Evolutionary conservation across 2,113 vertebrate species (phyloP).

Genomic region (Nerophis ophidion): DNA sequence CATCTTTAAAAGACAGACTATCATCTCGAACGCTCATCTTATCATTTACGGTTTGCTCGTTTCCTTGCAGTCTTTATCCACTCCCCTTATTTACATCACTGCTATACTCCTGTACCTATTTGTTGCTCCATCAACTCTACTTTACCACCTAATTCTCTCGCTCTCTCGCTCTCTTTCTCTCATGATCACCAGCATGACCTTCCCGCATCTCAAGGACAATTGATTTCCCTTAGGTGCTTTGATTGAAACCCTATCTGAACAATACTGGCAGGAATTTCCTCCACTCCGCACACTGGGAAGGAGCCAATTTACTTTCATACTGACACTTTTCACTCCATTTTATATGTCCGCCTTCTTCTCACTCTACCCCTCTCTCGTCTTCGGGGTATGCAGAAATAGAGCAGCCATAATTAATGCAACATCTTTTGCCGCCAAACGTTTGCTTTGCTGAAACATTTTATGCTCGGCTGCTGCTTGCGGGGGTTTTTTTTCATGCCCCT

Average conservation of each 20-base stretch:
- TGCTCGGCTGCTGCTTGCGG: conserved; percentile 35
- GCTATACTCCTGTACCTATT: background rate
- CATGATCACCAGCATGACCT: conserved; percentile 46
- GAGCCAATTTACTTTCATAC: conserved; percentile 57
- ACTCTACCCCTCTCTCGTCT: conserved; percentile 1
- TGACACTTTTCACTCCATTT: conserved; percentile 56
- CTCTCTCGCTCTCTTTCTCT: background rate
- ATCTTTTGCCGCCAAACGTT: conserved; percentile 43
- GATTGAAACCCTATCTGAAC: conserved; percentile 66
- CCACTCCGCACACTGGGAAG: conserved; percentile 35
- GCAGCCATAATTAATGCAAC: conserved; percentile 61
- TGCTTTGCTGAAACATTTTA: conserved; percentile 53
- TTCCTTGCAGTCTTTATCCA: conserved; percentile 1
- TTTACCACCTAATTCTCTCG: background rate
- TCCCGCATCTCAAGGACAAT: conserved; percentile 71
- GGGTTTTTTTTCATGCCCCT: conserved; percentile 32
- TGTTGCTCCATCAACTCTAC: background rate
- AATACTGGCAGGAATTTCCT: conserved; percentile 56
- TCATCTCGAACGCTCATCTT: conserved; percentile 2
- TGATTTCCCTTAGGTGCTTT: conserved; percentile 63
- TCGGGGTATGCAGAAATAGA: conserved; percentile 53
- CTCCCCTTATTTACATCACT: background rate
- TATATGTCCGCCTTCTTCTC: conserved; percentile 21
- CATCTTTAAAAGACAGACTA: conserved; percentile 23
- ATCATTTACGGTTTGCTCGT: conserved; percentile 29